phyloP scores from a whole-genome alignment of 2,113 vertebrate genomes.

The Daboia siamensis region DNA sequence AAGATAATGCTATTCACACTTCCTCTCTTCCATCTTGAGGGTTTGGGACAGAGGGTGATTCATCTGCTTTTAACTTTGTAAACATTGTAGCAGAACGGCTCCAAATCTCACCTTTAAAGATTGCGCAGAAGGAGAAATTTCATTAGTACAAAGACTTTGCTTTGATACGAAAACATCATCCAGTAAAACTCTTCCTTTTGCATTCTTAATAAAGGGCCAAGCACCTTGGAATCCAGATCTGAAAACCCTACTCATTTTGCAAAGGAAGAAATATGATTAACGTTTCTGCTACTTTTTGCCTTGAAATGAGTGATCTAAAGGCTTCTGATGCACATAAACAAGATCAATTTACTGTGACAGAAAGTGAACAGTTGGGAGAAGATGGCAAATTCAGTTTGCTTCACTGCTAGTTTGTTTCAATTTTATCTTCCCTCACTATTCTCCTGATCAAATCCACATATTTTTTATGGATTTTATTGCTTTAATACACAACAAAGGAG shows the following conservation, averaged over 20 bases:
- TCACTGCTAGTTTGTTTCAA: not conserved
- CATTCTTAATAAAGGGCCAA: not conserved
- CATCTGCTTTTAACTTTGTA: not conserved
- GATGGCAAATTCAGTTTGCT: not conserved
- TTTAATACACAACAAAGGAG: not conserved
- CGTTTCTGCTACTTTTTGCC: slow-evolving; percentile 1
- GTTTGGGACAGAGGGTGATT: not conserved
- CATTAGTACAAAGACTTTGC: not conserved
- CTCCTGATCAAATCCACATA: not conserved
- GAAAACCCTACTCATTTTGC: not conserved
- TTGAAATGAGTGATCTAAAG: slow-evolving; percentile 2
- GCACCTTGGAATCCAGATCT: not conserved
- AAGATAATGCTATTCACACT: not conserved
- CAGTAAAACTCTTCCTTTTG: not conserved
- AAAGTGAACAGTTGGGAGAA: not conserved
- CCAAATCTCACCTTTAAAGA: not conserved
- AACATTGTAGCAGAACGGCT: not conserved
- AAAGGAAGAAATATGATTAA: not conserved
- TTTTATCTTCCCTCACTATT: not conserved
- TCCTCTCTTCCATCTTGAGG: not conserved
- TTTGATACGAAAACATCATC: not conserved
- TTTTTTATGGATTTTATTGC: not conserved
- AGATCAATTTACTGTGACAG: slow-evolving; percentile 21
- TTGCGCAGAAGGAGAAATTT: not conserved
- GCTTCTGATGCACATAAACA: slow-evolving; percentile 11